Evolutionary conservation across 1,140 invertebrate genomes (phyloP), one percentile per base, ranked within the genome.

Genomic region (Brachionus plicatilis): DNA sequence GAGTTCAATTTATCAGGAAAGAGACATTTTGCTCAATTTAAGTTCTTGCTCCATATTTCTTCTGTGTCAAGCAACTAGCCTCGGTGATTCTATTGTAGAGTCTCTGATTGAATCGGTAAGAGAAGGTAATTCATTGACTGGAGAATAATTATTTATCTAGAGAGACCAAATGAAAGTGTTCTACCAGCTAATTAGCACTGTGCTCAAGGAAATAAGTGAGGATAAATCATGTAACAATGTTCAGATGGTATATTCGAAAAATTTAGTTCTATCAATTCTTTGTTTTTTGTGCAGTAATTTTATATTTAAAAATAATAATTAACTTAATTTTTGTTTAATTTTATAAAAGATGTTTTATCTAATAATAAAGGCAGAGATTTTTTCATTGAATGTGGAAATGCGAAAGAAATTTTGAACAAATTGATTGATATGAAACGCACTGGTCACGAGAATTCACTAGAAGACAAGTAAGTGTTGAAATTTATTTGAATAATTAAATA

Each of bases 1-100:
- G 7, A 76, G 45, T 50, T 76, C 72, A 24, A 76, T 76, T 76
- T 76, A 50, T 47, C 72, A 76, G 50, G 72, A 76, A 37, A 76
- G 72, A 76, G 72, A 76, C 24, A 50, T 76, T 50, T 50, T 76
- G 24, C 72, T 76, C 14, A 76, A 76, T 37, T 27, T 76, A 24
- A 76, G 72, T 29, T 76, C 72, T 27, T 76, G 72, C 45, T 76
- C 72, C 50, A 50, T 76, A 14, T 76, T 76, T 76, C 33, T 76
- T 20, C 43, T 76, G 24, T 76, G 72, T n/a, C 17, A 76, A 76
- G 41, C 45, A 29, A 76, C 72, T 5, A 76, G 20, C 20, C 43
- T 27, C 29, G 43, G 43, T 5, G 72, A 76, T 8, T 76, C 72
- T 0, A 29, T 76, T 12, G 47, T 76, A 24, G 72, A 76, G 47